phyloP scores from a whole-genome alignment of 2,888 invertebrate genomes.

The Elegia similella region DNA sequence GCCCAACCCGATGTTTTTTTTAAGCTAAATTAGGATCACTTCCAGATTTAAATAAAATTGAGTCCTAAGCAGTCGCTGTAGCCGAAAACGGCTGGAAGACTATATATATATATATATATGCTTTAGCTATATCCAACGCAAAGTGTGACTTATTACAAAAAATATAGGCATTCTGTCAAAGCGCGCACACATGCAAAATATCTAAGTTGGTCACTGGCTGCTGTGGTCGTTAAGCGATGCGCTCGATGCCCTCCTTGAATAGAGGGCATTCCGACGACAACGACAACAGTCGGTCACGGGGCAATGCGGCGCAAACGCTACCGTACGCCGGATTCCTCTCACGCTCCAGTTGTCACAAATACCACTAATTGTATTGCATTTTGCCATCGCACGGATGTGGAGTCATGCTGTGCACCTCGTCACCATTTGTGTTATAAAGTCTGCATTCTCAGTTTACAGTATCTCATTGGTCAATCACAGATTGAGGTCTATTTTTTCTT shows the following conservation, averaged over 20 bases:
- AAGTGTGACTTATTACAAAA: no score
- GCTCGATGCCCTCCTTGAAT: slow-evolving; percentile 41
- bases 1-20: no score
- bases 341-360: slow-evolving; percentile 77
- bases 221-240: slow-evolving; percentile 31
- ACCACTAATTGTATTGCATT: slow-evolving; percentile 72
- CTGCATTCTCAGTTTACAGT: no score
- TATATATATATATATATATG: no score
- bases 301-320: slow-evolving; percentile 62
- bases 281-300: slow-evolving; percentile 64
- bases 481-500: no score
- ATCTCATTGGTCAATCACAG: no score
- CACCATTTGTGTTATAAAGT: slow-evolving; percentile 20
- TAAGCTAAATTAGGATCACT: no score
- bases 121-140: no score
- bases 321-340: slow-evolving; percentile 72
- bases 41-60: no score
- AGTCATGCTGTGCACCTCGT: slow-evolving; percentile 33
- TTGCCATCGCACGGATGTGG: slow-evolving; percentile 54
- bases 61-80: no score
- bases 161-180: no score
- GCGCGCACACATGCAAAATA: neutral
- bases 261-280: slow-evolving; percentile 48
- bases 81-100: no score
- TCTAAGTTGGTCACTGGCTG: slow-evolving; percentile 17